phyloP scores from a whole-genome alignment of 2,113 vertebrate species.

The Myotis yumanensis region DNA sequence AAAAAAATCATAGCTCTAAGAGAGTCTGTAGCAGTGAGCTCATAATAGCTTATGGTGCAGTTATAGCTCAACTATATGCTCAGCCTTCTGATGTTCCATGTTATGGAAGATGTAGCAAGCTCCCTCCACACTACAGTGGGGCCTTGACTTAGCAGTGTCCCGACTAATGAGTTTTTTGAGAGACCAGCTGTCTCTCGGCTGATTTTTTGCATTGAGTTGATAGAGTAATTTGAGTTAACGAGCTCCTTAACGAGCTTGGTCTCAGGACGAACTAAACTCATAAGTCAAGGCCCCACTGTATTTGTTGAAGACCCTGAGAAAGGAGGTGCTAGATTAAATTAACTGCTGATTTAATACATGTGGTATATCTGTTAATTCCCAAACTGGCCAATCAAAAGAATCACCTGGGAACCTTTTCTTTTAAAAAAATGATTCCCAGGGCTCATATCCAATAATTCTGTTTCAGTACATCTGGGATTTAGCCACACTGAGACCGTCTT shows the following conservation, averaged over 20 bases:
- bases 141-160: too few species aligned
- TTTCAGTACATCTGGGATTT: neutral
- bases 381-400: neutral
- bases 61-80: neutral
- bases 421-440: neutral
- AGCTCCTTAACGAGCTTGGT: too few species aligned
- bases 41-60: neutral
- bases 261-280: too few species aligned
- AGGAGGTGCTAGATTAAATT: neutral
- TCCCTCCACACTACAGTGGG: neutral
- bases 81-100: neutral
- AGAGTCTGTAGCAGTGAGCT: neutral
- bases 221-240: too few species aligned
- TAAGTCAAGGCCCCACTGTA: too few species aligned
- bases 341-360: neutral
- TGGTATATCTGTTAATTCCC: neutral
- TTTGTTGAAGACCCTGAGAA: neutral
- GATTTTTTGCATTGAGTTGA: too few species aligned
- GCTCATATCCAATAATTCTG: neutral
- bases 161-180: too few species aligned
- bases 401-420: neutral
- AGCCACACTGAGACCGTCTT: neutral
- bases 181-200: too few species aligned
- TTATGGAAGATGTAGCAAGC: neutral
- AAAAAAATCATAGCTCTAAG: neutral